A percentile compares a stretch with the other conserved stretches of the same genome.
Conservation (phyloP, 1,140 invertebrate species). For the Cryptotermes secundus region DNA sequence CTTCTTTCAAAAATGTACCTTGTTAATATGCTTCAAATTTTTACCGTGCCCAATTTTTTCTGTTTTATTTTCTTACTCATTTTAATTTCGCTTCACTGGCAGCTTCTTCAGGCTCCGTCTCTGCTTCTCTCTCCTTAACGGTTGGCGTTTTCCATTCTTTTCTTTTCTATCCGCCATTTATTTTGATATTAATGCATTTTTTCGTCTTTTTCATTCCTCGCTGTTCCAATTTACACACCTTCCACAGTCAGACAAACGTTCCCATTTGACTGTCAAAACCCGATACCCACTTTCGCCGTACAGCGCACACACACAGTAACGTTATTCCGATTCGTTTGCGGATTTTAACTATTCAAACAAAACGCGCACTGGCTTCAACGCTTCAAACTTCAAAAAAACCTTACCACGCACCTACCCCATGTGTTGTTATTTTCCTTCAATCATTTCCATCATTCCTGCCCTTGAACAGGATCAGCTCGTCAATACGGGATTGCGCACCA, state of each 20-base stretch:
- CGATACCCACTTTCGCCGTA: neutral
- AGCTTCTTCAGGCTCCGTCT: too few species aligned
- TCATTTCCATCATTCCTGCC: conserved; percentile 19
- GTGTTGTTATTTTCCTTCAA: conserved; percentile 24
- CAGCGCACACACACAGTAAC: neutral
- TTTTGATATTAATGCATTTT: too few species aligned
- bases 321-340: conserved; percentile 15
- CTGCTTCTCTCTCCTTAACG: too few species aligned
- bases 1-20: too few species aligned
- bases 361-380: neutral
- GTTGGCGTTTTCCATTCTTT: too few species aligned
- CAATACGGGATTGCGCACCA: neutral
- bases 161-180: too few species aligned
- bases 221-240: neutral
- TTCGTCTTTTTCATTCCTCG: neutral
- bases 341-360: conserved; percentile 24
- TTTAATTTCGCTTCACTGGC: too few species aligned
- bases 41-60: too few species aligned
- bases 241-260: neutral
- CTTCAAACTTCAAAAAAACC: neutral
- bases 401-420: neutral
- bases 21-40: too few species aligned
- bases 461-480: conserved; percentile 4
- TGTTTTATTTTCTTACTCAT: too few species aligned
- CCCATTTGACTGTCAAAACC: neutral